Evolutionary conservation across 2,888 invertebrate genomes (phyloP).

Genomic region (Megaustenia siamemsis): DNA sequence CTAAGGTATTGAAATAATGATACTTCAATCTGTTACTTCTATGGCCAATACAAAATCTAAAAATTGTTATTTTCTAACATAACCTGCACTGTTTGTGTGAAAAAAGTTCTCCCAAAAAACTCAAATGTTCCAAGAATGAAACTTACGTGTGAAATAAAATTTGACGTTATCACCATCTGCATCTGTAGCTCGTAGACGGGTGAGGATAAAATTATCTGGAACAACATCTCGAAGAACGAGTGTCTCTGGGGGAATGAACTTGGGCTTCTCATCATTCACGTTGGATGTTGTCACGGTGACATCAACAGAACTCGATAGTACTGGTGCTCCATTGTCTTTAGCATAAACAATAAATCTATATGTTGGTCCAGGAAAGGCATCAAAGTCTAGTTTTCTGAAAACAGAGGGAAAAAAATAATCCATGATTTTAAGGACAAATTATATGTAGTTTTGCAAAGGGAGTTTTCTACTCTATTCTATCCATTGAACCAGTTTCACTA

Average conservation of each 20-base stretch:
- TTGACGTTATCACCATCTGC: slow-evolving; percentile 98
- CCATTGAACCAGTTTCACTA: too few species aligned
- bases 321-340: slow-evolving; percentile 95
- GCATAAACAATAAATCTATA: slow-evolving; percentile 94
- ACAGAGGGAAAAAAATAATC: not conserved
- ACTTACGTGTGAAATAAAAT: slow-evolving; percentile 84
- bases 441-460: too few species aligned
- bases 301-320: slow-evolving; percentile 94
- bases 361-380: slow-evolving; percentile 82
- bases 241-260: slow-evolving; percentile 65
- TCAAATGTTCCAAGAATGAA: not conserved
- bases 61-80: too few species aligned
- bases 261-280: slow-evolving; percentile 97
- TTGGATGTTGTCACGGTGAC: slow-evolving; percentile 97
- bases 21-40: too few species aligned
- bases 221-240: slow-evolving; percentile 69
- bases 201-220: slow-evolving; percentile 89
- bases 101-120: not conserved
- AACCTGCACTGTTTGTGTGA: too few species aligned
- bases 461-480: too few species aligned
- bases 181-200: slow-evolving; percentile 97
- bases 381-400: slow-evolving; percentile 72
- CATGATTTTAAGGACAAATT: too few species aligned
- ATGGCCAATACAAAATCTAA: too few species aligned
- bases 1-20: too few species aligned